Evolutionary conservation across 1,140 invertebrate genomes (phyloP).

Genomic region (Magallana gigas): DNA sequence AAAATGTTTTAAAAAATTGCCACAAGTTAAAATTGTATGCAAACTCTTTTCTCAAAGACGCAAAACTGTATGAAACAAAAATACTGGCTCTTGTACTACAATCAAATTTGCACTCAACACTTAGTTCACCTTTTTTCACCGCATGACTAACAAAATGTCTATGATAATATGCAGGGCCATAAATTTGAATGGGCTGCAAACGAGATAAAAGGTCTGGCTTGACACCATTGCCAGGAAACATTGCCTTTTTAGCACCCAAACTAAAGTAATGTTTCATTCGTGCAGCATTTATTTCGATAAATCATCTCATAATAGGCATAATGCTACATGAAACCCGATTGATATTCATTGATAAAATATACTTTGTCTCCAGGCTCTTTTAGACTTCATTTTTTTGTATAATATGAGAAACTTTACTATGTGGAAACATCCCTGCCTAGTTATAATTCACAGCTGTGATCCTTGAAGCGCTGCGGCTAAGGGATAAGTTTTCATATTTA

Average conservation of each 20-base stretch:
- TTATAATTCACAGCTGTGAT: constrained; percentile 26
- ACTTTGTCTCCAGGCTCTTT: not conserved
- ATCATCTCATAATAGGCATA: constrained; percentile 33
- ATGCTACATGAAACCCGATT: constrained; percentile 31
- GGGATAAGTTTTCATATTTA: constrained; percentile 28
- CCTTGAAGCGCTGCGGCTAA: not conserved
- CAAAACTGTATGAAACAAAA: no score
- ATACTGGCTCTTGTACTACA: no score
- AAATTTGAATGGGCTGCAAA: not conserved
- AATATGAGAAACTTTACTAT: constrained; percentile 14
- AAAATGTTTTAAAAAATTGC: no score
- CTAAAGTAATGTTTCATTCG: not conserved
- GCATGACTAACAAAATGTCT: not conserved
- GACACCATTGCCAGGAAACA: not conserved
- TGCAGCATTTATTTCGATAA: constrained; percentile 26
- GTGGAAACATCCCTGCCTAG: not conserved
- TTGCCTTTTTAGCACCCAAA: constrained; percentile 2
- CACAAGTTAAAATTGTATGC: no score
- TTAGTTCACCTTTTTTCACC: not conserved
- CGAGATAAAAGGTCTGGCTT: not conserved
- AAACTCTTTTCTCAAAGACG: no score
- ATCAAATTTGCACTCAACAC: no score
- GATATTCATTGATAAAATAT: constrained; percentile 37
- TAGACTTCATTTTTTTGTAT: not conserved
- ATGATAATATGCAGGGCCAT: not conserved